Conservation (phyloP, 2,797 vertebrate genomes). For the Ispidina picta region DNA sequence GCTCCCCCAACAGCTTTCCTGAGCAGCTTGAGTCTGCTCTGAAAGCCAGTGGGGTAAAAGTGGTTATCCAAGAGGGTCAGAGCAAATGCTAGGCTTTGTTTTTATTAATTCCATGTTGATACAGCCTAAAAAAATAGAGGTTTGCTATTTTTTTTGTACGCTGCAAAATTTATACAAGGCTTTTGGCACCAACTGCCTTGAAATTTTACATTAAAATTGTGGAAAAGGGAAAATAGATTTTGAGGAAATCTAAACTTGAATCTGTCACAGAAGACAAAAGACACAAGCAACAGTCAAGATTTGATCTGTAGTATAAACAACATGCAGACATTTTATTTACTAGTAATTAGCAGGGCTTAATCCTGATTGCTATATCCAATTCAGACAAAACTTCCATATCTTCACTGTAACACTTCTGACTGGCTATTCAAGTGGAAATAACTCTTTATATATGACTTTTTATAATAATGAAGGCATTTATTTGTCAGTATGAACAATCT, state of each 20-base stretch:
- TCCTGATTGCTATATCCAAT: neutral
- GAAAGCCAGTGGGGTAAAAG: neutral
- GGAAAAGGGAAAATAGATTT: neutral
- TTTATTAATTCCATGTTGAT: neutral
- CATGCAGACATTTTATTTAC: neutral
- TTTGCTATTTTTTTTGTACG: neutral
- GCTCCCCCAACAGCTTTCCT: neutral
- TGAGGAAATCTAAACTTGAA: neutral
- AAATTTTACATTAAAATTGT: neutral
- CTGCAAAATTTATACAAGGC: neutral
- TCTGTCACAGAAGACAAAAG: neutral
- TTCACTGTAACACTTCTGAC: neutral
- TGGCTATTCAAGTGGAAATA: neutral
- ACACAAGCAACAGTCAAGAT: neutral
- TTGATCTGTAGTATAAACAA: neutral
- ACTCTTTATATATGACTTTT: neutral
- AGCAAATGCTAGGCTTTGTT: neutral
- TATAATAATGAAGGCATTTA: neutral
- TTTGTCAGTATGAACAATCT: fast-evolving
- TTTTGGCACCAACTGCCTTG: neutral
- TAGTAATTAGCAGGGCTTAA: neutral
- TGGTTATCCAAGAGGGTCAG: neutral
- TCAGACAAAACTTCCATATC: neutral
- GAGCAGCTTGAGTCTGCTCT: neutral
- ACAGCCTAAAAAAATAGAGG: neutral